Evolutionary conservation across 2,888 invertebrate genomes (phyloP).

Genomic region (Blera fallax): DNA sequence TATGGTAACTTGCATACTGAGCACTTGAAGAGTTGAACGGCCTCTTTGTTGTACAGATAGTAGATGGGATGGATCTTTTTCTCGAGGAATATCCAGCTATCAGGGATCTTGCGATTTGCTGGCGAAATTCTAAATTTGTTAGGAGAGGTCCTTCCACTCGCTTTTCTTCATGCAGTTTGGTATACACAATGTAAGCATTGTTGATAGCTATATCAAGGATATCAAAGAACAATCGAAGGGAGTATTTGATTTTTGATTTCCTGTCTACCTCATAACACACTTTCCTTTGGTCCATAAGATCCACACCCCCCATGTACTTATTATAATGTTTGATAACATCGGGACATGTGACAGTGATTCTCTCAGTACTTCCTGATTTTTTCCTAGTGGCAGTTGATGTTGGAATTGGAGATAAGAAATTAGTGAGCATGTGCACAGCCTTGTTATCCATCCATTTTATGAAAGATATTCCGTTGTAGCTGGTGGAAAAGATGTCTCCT

Average conservation of each 20-base stretch:
- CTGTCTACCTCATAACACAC: conserved; percentile 19
- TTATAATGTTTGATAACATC: too few species aligned
- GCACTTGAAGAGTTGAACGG: background rate
- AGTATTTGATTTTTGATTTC: conserved; percentile 44
- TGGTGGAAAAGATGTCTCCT: conserved; percentile 3
- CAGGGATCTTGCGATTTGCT: background rate
- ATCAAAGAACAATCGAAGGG: conserved; percentile 35
- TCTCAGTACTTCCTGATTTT: too few species aligned
- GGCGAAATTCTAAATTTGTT: background rate
- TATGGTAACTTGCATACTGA: background rate
- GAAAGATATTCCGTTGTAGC: conserved; percentile 34
- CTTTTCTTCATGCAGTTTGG: background rate
- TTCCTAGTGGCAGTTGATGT: too few species aligned
- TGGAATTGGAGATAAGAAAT: background rate
- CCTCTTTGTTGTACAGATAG: background rate
- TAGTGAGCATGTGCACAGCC: conserved; percentile 3
- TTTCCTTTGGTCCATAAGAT: conserved; percentile 53
- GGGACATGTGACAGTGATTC: too few species aligned
- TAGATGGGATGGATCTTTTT: background rate
- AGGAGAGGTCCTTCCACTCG: background rate
- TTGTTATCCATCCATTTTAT: conserved; percentile 41
- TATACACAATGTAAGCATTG: background rate
- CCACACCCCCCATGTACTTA: conserved; percentile 33
- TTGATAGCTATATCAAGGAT: conserved; percentile 19
- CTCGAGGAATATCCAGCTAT: background rate